phyloP scores from a whole-genome alignment of 2,113 vertebrate genomes.

The Gadus macrocephalus region DNA sequence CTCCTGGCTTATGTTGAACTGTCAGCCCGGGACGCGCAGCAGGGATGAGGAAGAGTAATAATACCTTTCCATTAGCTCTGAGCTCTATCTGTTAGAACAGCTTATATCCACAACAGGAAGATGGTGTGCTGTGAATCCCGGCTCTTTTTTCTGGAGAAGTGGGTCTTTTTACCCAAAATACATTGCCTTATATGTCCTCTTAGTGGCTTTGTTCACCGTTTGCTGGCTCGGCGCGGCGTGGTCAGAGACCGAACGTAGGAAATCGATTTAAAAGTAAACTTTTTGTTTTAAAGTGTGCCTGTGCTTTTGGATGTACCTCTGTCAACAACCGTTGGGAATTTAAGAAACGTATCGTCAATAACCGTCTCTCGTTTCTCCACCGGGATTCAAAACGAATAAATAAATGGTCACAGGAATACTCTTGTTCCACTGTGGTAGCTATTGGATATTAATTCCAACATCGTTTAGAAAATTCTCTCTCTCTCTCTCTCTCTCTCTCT shows the following conservation, averaged over 20 bases:
- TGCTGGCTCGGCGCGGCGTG: too few relatives aligned
- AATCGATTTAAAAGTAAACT: too few relatives aligned
- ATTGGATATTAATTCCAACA: slow-evolving; percentile 14
- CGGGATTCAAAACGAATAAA: not conserved
- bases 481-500: too few relatives aligned
- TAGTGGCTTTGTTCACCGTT: too few relatives aligned
- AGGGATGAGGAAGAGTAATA: not conserved
- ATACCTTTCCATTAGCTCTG: not conserved
- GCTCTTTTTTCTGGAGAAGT: too few relatives aligned
- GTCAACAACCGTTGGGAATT: not conserved
- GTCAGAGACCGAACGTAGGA: too few relatives aligned
- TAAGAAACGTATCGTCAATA: not conserved
- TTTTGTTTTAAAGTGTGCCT: too few relatives aligned
- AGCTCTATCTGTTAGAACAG: too few relatives aligned
- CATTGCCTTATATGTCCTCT: too few relatives aligned
- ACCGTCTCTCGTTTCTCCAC: not conserved
- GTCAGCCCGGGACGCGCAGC: slow-evolving; percentile 22
- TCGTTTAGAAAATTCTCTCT: slow-evolving; percentile 22
- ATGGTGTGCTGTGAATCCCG: too few relatives aligned
- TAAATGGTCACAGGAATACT: not conserved
- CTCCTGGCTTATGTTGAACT: slow-evolving; percentile 50
- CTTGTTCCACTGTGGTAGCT: slow-evolving; percentile 1
- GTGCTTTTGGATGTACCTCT: not conserved
- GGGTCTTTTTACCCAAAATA: too few relatives aligned
- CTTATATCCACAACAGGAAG: too few relatives aligned